Percentiles rank a stretch among this genome's conserved stretches.
Evolutionary conservation across 2,888 invertebrate species (phyloP).

Genomic region (Steinernema scapterisci): DNA sequence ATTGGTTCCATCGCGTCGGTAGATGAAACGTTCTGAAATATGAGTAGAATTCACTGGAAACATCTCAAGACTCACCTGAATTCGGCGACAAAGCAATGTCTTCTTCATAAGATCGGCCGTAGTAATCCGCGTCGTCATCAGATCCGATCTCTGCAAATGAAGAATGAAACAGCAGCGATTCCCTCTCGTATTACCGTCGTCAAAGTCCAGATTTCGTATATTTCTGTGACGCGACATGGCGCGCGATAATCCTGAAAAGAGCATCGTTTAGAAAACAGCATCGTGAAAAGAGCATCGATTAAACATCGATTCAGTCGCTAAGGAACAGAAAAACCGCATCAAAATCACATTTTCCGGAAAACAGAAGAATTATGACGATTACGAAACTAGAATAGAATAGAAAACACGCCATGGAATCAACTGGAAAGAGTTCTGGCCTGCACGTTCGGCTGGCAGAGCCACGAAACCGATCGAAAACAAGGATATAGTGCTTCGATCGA

Average conservation of each 20-base stretch:
- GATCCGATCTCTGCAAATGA: slow-evolving; percentile 46
- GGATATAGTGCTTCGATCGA: no score
- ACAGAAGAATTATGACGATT: neutral
- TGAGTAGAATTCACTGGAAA: neutral
- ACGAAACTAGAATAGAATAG: no score
- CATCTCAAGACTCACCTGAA: neutral
- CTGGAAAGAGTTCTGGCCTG: no score
- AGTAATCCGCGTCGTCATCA: slow-evolving; percentile 57
- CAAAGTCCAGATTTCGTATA: slow-evolving; percentile 55
- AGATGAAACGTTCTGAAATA: slow-evolving; percentile 52
- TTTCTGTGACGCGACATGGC: slow-evolving; percentile 58
- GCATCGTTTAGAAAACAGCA: no score
- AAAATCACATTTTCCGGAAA: no score
- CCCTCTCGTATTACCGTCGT: slow-evolving; percentile 57
- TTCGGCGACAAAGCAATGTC: slow-evolving; percentile 41
- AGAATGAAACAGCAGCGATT: neutral
- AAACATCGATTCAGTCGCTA: no score
- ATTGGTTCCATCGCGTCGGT: slow-evolving; percentile 40
- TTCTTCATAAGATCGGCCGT: slow-evolving; percentile 57
- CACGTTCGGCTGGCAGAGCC: no score
- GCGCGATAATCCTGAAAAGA: neutral
- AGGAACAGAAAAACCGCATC: no score
- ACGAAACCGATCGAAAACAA: no score
- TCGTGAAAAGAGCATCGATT: no score
- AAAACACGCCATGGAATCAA: no score